These are phyloP conservation scores for Petaurus breviceps DNA, from an alignment of 2,113 vertebrate species.

Conservation along the genomic window DNA sequence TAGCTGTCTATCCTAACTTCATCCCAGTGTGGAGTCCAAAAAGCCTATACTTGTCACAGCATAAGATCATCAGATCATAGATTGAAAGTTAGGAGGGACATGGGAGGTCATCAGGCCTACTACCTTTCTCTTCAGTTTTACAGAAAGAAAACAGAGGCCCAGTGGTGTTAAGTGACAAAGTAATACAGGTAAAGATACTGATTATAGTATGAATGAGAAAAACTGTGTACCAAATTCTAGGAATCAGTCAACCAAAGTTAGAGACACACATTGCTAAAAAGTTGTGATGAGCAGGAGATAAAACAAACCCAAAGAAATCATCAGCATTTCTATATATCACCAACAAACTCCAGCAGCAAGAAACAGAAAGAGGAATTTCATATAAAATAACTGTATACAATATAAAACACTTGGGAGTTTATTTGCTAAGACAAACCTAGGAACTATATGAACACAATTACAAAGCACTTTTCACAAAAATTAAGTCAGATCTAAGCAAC, in stretches of 20 bases:
- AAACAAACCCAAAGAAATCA: too few species aligned
- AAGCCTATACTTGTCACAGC: not conserved
- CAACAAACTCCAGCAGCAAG: too few species aligned
- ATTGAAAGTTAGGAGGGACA: not conserved
- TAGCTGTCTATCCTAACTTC: not conserved
- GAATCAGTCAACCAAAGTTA: not conserved
- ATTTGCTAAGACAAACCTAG: too few species aligned
- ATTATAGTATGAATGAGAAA: not conserved
- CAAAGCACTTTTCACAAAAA: too few species aligned
- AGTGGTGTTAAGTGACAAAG: not conserved
- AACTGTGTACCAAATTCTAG: not conserved
- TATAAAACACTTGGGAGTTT: too few species aligned
- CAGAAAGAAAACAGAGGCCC: not conserved
- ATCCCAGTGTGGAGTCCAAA: not conserved
- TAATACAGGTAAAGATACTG: not conserved
- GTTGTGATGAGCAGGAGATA: too few species aligned
- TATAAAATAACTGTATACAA: too few species aligned
- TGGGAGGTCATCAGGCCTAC: not conserved
- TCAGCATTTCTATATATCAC: too few species aligned
- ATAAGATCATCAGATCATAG: not conserved
- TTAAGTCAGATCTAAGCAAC: too few species aligned
- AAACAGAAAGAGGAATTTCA: too few species aligned
- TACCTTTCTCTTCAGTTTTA: not conserved
- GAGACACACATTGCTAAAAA: too few species aligned
- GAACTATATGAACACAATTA: too few species aligned